Base-by-base conservation (phyloP, 2,888 invertebrate genomes). In the Achlya flavicornis region DNA sequence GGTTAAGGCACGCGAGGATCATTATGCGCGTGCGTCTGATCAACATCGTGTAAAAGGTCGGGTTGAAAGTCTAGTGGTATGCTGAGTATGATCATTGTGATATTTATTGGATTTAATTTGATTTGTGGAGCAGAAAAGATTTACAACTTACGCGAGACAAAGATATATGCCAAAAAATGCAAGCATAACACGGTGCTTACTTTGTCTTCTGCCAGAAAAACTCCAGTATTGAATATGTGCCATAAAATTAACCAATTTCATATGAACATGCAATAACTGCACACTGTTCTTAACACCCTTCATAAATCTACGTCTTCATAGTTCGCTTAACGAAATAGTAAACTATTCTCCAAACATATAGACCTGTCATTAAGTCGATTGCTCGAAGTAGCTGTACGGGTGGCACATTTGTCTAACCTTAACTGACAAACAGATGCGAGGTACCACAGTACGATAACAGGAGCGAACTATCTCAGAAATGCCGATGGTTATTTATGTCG, bases 381-480 rank as follows among this genome's bases (percentile, higher is more conserved):
- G 73, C 80, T 79, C 74, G 75, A 79, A 77, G 84, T 80, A 86
- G 82, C 87, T 74, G 70, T 81, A 86, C 87, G 92, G 92, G 93
- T 92, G 93, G 93, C 86, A 71, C 87, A 85, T 87, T 87, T 81
- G 83, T 87, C 83, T 76, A 73, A 77, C 73, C 78, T 76, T 83
- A 86, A 86, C 88, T 86, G 85, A 88, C 89, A 89, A 91, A 91
- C 91, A 91, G 92, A 92, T 92, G 89, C 88, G 86, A 87, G 88
- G 80, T 76, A 78, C 79, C 76, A 66, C 70, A 71, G 75, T 68
- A 78, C 85, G 93, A 92, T 92, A 93, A 91, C 90, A 88, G 85
- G 83, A 80, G 79, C 81, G 79, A 85, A 85, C 83, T 89, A 90
- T 91, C 91, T 87, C 68, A 86, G 86, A 86, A 85, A 91, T 87